Evolutionary conservation across 1,140 invertebrate genomes (phyloP), one percentile per base, ranked within the genome.

Genomic region (Pachyrhynchus sulphureomaculatus): DNA sequence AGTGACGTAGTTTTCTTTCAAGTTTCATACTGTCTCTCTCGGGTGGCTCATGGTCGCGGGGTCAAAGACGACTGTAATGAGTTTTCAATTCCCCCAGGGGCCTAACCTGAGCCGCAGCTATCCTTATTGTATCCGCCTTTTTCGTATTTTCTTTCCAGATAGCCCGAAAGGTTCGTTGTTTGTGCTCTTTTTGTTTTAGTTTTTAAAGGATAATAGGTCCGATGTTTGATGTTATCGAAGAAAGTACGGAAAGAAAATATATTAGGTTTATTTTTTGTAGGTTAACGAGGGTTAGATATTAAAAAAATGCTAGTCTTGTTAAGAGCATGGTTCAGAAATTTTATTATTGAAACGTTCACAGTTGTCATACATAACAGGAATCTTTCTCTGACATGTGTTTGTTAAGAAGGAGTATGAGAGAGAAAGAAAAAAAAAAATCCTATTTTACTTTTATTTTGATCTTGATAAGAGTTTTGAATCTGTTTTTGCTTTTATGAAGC

Each of bases 51-150:
- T 62, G 52, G 60, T 62, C 60, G 51, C 42, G 44, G 39, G 60
- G 60, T 62, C 60, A 62, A 62, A 62, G 60, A 62, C 60, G 60
- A 54, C 60, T 62, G 51, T 62, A 62, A 62, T 62, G 60, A 62
- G 60, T 62, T 62, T 62, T 32, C 60, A 49, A 62, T 62, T 62
- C 60, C 60, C 48, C 59, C 13, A 18, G 41, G 60, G 32, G n/a
- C 39, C 23, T n/a, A 49, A 55, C 60, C 45, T n/a, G 48, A 53
- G 47, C 58, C 58, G 9, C 58, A 52, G 48, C 48, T 44, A 48
- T 62, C 60, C 60, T 55, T 62, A 62, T 62, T 62, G 60, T 62
- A 55, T 62, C 52, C 51, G 58, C 47, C 34, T 61, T 61, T 61
- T 53, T 48, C 49, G 5, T 61, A 61, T 61, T 61, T 61, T 61